Base-by-base conservation (phyloP, 2,113 vertebrate species). In the Macroglossus sobrinus region DNA sequence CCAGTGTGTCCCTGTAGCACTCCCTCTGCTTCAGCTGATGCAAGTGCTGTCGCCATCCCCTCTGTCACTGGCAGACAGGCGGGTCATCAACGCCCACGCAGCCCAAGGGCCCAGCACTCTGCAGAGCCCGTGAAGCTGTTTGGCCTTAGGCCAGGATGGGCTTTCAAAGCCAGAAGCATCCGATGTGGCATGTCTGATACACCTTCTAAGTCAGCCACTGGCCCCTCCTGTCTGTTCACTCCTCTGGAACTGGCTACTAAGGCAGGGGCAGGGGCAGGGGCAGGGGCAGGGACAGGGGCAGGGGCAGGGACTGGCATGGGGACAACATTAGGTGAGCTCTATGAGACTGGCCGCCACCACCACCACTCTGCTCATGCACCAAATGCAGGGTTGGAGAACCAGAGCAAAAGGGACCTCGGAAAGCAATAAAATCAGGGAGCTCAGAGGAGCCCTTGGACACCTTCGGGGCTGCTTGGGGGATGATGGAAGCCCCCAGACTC, bases 1-100 rank as follows among this genome's bases (percentile, higher is more conserved):
- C 96, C 1, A 74, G 95, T n/a, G 87, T 38, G 1, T 97, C 97
- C 97, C 97, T 40, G 59, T 0, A 0, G 84, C 75, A 43, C 94
- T 96, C 89, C 89, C 78, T 61, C 74, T 33, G 92, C 95, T 71
- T 21, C 95, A 0, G 2, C 3, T 47, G 96, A 55, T 53, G 92
- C 11, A 21, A 24, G 92, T 43, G 59, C 90, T 74, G 92, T 97
- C 1, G 0, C 35, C 79, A 92, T 94, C 95, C 93, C 93, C 95
- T 89, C 82, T 53, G 86, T 4, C 24, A 96, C 96, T 57, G 86
- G 97, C 98, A 97, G 97, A 92, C 93, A 96, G 96, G 97, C 84
- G 21, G 94, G 76, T 89, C 97, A 93, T 78, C 81, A 84, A 1
- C 63, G 38, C 97, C 79, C 89, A 93, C 50, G 63, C 71, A 63